A percentile compares a stretch with the other conserved stretches of the same genome.
Conservation (phyloP, 2,888 invertebrate species). For the Drosophila affinis region DNA sequence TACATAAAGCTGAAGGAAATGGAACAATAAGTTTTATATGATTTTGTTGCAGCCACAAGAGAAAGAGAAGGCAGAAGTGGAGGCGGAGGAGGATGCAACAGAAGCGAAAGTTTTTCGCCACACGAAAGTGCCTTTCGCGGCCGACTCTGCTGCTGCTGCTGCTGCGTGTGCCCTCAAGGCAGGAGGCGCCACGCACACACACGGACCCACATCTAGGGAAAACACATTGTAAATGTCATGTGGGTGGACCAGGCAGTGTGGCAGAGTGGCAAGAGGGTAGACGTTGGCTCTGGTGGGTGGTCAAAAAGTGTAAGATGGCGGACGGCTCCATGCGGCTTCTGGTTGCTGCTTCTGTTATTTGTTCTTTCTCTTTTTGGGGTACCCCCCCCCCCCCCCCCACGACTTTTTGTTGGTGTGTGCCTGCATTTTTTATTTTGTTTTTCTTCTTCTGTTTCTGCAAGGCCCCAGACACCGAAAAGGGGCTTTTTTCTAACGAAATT, state of each 20-base stretch:
- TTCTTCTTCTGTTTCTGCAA: slow-evolving; percentile 50
- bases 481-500: slow-evolving; percentile 26
- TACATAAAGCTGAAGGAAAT: slow-evolving; percentile 76
- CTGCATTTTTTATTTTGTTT: slow-evolving; percentile 66
- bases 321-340: no score
- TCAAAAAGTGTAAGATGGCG: slow-evolving; percentile 3
- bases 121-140: slow-evolving; percentile 42
- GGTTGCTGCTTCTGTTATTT: slow-evolving; percentile 1
- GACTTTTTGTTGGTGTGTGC: slow-evolving; percentile 36
- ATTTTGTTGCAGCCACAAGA: slow-evolving; percentile 38
- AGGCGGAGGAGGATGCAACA: slow-evolving; percentile 36
- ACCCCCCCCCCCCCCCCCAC: not conserved
- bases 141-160: slow-evolving; percentile 16
- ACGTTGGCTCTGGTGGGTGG: slow-evolving; percentile 16
- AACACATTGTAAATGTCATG: slow-evolving; percentile 51
- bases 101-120: slow-evolving; percentile 69
- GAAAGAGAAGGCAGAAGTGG: slow-evolving; percentile 23
- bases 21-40: slow-evolving; percentile 74
- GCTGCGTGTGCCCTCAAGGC: slow-evolving; percentile 58
- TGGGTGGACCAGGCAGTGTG: slow-evolving; percentile 7
- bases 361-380: not conserved
- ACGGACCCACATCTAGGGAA: slow-evolving; percentile 32
- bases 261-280: slow-evolving; percentile 1
- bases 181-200: slow-evolving; percentile 31
- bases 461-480: slow-evolving; percentile 23